phyloP scores from a whole-genome alignment of 2,888 invertebrate species.

The Clitarchus hookeri region DNA sequence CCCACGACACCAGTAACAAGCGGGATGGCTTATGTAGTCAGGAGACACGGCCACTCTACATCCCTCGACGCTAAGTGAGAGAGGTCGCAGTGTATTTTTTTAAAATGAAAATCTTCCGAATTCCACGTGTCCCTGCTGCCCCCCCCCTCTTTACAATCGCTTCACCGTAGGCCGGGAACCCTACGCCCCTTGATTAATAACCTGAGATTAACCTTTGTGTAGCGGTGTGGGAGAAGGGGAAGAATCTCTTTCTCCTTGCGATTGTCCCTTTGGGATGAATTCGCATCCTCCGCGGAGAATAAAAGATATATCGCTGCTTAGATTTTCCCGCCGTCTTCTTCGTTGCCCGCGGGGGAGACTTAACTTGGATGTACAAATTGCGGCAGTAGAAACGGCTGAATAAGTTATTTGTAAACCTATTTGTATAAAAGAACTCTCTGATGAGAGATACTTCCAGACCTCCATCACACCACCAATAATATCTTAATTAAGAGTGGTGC shows the following conservation, averaged over 20 bases:
- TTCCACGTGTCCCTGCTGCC: background rate
- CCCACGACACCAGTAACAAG: background rate
- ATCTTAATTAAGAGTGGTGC: too few species aligned
- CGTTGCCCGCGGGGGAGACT: background rate
- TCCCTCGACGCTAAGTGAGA: background rate
- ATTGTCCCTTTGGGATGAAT: background rate
- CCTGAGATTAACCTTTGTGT: background rate
- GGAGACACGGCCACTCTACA: background rate
- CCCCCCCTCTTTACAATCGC: background rate
- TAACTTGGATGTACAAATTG: background rate
- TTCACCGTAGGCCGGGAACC: background rate
- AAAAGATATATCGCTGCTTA: background rate
- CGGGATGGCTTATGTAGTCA: background rate
- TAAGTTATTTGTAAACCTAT: background rate
- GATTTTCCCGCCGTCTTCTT: background rate
- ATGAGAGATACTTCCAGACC: too few species aligned
- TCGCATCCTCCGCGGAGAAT: background rate
- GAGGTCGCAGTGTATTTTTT: background rate
- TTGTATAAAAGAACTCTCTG: too few species aligned
- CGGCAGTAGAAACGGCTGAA: background rate
- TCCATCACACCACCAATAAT: too few species aligned
- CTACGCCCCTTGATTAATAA: background rate
- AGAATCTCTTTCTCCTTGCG: background rate
- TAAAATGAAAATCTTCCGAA: background rate
- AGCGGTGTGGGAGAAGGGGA: background rate